Evolutionary conservation across 1,140 invertebrate species (phyloP).

Genomic region (Hyphantria cunea): DNA sequence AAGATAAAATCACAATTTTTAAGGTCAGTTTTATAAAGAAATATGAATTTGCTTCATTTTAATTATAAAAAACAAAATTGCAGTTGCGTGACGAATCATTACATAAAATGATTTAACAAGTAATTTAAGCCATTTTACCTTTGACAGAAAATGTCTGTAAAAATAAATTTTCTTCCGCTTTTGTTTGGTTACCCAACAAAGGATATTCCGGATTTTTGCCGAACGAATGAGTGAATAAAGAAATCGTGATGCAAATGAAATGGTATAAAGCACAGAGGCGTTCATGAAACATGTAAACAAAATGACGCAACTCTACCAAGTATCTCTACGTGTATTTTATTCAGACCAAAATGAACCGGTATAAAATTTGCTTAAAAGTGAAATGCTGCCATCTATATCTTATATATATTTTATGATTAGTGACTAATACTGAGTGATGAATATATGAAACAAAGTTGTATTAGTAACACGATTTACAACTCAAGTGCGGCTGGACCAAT

Average conservation of each 20-base stretch:
- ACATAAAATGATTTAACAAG: too few relatives aligned
- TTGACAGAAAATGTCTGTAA: neutral
- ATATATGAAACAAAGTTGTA: too few relatives aligned
- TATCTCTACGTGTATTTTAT: neutral
- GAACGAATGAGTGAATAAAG: slow-evolving; percentile 5
- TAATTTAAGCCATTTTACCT: neutral
- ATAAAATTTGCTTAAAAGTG: neutral
- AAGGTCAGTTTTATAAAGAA: too few relatives aligned
- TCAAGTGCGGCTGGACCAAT: too few relatives aligned
- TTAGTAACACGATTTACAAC: too few relatives aligned
- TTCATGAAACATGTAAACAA: slow-evolving; percentile 9
- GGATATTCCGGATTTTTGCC: slow-evolving; percentile 10
- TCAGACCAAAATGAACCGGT: neutral
- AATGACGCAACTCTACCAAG: neutral
- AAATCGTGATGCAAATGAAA: slow-evolving; percentile 17
- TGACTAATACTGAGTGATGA: too few relatives aligned
- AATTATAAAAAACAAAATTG: too few relatives aligned
- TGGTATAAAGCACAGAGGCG: slow-evolving; percentile 6
- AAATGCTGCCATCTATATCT: too few relatives aligned
- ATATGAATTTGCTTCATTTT: too few relatives aligned
- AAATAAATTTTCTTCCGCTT: slow-evolving; percentile 6
- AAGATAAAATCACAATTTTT: too few relatives aligned
- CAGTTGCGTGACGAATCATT: too few relatives aligned
- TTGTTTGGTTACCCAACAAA: slow-evolving; percentile 7
- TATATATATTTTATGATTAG: too few relatives aligned